Conservation (phyloP, 2,888 invertebrate genomes). For the Lamellibrachia satsuma region DNA sequence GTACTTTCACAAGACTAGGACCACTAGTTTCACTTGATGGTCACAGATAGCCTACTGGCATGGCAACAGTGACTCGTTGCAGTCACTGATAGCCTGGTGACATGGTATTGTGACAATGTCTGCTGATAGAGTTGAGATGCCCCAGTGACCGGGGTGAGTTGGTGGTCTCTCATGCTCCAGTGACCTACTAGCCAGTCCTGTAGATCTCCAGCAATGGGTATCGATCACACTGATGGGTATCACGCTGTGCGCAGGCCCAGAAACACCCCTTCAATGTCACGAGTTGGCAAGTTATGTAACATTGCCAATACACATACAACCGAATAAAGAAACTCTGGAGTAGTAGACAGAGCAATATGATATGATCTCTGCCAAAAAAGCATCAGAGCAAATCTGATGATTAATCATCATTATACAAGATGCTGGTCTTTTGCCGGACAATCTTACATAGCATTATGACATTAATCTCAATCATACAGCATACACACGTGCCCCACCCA, state of each 20-base stretch:
- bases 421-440: not conserved
- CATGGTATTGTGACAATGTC: not conserved
- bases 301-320: not conserved
- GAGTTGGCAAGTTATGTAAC: not conserved
- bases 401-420: not conserved
- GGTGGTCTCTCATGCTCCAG: not conserved
- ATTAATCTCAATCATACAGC: not conserved
- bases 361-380: not conserved
- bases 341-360: not conserved
- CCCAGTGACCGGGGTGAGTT: not conserved
- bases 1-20: not conserved
- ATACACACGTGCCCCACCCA: not conserved
- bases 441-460: not conserved
- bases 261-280: not conserved
- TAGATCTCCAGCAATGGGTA: not conserved
- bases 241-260: not conserved
- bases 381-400: not conserved
- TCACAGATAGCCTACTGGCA: not conserved
- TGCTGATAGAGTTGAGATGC: not conserved
- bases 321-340: not conserved
- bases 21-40: not conserved
- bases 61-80: not conserved
- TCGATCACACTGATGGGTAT: not conserved
- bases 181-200: not conserved
- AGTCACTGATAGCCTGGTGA: not conserved